phyloP scores from a whole-genome alignment of 2,113 vertebrate genomes.

The Cottus gobio region DNA sequence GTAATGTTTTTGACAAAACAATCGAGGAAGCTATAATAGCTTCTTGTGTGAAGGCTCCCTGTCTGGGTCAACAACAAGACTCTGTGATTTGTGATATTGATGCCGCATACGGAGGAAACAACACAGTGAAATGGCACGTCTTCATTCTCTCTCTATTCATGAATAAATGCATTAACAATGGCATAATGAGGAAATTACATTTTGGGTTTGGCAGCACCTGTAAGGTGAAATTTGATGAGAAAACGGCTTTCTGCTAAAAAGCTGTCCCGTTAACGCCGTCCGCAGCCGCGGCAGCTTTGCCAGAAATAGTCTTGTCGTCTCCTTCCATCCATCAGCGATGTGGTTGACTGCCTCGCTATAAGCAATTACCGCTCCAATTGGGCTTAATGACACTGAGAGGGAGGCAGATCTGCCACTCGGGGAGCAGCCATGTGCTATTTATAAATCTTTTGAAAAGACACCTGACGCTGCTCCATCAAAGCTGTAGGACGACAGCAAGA shows the following conservation, averaged over 20 bases:
- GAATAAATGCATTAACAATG: constrained; percentile 40
- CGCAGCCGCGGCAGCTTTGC: constrained; percentile 21
- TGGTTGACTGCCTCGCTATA: constrained; percentile 75
- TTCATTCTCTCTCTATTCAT: constrained; percentile 31
- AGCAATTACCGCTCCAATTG: constrained; percentile 79
- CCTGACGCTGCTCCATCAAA: constrained; percentile 71
- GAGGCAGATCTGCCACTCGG: constrained; percentile 65
- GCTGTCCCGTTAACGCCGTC: constrained; percentile 27
- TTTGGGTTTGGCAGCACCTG: constrained; percentile 39
- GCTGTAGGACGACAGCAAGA: constrained; percentile 45
- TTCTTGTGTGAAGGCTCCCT: constrained; percentile 37
- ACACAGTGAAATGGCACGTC: constrained; percentile 4
- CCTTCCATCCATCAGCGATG: constrained; percentile 69
- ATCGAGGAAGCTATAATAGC: constrained; percentile 37
- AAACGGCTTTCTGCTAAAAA: constrained; percentile 45
- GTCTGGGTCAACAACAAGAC: constrained; percentile 38
- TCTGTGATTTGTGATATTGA: constrained; percentile 22
- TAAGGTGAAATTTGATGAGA: constrained; percentile 40
- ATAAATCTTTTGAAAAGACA: constrained; percentile 74
- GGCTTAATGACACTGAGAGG: constrained; percentile 76
- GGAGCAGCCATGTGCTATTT: constrained; percentile 75
- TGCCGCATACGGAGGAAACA: constrained; percentile 13
- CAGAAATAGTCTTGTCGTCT: constrained; percentile 68
- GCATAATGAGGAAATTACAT: constrained; percentile 31
- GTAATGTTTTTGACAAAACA: constrained; percentile 53